These are phyloP conservation scores for Miltochrista miniata DNA, from an alignment of 2,888 invertebrate genomes.

Conservation along the genomic window DNA sequence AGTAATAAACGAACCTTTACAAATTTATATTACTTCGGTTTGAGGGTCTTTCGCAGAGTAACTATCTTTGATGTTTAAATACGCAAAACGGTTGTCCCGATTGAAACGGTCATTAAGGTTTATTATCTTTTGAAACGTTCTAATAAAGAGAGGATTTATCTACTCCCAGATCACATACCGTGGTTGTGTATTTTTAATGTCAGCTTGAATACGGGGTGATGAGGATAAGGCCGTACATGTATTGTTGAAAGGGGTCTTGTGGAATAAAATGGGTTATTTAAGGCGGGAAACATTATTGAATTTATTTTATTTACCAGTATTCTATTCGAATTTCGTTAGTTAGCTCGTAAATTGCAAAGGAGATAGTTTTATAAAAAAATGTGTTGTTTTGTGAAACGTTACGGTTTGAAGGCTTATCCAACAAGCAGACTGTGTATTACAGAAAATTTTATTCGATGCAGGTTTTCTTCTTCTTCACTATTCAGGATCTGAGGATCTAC, in stretches of 20 bases:
- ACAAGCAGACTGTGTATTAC: too few relatives aligned
- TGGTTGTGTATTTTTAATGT: slow-evolving; percentile 34
- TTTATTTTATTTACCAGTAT: neutral
- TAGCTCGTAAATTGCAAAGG: neutral
- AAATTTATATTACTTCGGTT: slow-evolving; percentile 64
- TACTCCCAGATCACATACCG: slow-evolving; percentile 17
- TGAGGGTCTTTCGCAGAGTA: slow-evolving; percentile 48
- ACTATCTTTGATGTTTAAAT: slow-evolving; percentile 68
- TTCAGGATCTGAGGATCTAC: too few relatives aligned
- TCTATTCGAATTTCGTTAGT: neutral
- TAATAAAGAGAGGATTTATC: slow-evolving; percentile 41
- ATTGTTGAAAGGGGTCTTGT: slow-evolving; percentile 21
- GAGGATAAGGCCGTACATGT: slow-evolving; percentile 22
- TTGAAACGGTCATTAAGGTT: slow-evolving; percentile 53
- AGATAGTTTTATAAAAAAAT: neutral
- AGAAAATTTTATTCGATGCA: too few relatives aligned
- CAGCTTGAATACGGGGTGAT: slow-evolving; percentile 30
- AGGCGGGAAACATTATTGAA: slow-evolving; percentile 12
- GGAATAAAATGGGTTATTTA: slow-evolving; percentile 20
- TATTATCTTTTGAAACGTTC: slow-evolving; percentile 45
- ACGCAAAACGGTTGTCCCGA: slow-evolving; percentile 53
- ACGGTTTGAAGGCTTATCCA: too few relatives aligned
- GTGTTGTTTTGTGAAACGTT: too few relatives aligned
- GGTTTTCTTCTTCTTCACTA: too few relatives aligned
- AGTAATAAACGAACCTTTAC: slow-evolving; percentile 47